Evolutionary conservation across 2,797 vertebrate genomes (phyloP).

Genomic region (Rhynchonycteris naso): DNA sequence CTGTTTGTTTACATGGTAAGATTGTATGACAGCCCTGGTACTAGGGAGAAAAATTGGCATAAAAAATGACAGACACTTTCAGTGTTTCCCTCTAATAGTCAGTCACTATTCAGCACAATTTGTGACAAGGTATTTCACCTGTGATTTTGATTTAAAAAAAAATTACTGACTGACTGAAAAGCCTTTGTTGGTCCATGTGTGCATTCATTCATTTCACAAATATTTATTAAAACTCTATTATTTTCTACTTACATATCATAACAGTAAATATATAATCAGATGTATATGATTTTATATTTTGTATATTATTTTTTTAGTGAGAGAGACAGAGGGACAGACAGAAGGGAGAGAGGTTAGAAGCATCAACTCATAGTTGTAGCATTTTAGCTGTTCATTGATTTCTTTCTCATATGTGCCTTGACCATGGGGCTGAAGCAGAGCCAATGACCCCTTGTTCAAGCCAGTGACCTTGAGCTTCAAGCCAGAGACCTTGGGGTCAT

Average conservation of each 20-base stretch:
- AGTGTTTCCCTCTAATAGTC: neutral
- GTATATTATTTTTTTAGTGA: too few relatives aligned
- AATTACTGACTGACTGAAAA: constrained; percentile 5
- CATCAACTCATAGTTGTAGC: too few relatives aligned
- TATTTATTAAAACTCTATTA: neutral
- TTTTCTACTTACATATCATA: neutral
- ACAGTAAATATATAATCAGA: neutral
- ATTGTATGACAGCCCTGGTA: neutral
- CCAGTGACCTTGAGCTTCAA: too few relatives aligned
- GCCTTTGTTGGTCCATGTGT: neutral
- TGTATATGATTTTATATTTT: neutral
- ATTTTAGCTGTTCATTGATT: too few relatives aligned
- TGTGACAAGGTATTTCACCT: neutral
- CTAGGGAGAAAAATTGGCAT: neutral
- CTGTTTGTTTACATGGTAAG: neutral
- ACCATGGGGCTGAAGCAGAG: too few relatives aligned
- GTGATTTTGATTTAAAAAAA: neutral
- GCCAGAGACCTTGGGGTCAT: too few relatives aligned
- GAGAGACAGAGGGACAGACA: too few relatives aligned
- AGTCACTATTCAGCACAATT: too few relatives aligned
- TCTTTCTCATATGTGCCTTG: too few relatives aligned
- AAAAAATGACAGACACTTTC: neutral
- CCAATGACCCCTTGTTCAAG: too few relatives aligned
- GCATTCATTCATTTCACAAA: neutral
- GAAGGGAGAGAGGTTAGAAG: too few relatives aligned